Base-by-base conservation (phyloP, 2,888 invertebrate species). In the Carterocephalus palaemon region DNA sequence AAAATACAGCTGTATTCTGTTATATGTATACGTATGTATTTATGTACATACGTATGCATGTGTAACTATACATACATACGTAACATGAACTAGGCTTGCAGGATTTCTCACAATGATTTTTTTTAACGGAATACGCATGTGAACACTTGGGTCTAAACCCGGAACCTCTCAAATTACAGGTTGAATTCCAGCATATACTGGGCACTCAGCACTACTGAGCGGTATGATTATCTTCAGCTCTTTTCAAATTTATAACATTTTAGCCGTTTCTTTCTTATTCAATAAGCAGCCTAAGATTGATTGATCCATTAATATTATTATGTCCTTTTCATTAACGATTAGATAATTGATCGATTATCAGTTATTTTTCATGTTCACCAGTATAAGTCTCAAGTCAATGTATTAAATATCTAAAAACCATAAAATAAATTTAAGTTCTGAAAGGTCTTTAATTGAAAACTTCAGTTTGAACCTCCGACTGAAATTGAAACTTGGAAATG, bases 361-460 rank as follows among this genome's bases (percentile, higher is more conserved):
- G n/a, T n/a, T n/a, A n/a, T n/a, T n/a, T n/a, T n/a, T n/a, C n/a
- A n/a, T n/a, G n/a, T n/a, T n/a, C n/a, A n/a, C n/a, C n/a, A n/a
- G n/a, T n/a, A n/a, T n/a, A n/a, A n/a, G n/a, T n/a, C n/a, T n/a
- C n/a, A n/a, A n/a, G n/a, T n/a, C n/a, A n/a, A n/a, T n/a, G n/a
- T 23, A 45, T 23, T 8, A 12, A 29, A 29, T 13, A 37, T 28
- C 17, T 13, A 5, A 37, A 37, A 45, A 17, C 23, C 17, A 45
- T 31, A 37, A 45, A 43, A 45, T 24, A 29, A 37, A 45, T 37
- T 45, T 36, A 45, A 37, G 19, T 28, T 43, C 47, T 20, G 39
- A 43, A 32, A 26, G 39, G 29, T 42, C 41, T 48, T 39, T 51
- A 51, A 51, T 51, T 51, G 48, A 46, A 48, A 51, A 48, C 42